Base-by-base conservation (phyloP, 1,140 invertebrate species). In the Chironomus tepperi region DNA sequence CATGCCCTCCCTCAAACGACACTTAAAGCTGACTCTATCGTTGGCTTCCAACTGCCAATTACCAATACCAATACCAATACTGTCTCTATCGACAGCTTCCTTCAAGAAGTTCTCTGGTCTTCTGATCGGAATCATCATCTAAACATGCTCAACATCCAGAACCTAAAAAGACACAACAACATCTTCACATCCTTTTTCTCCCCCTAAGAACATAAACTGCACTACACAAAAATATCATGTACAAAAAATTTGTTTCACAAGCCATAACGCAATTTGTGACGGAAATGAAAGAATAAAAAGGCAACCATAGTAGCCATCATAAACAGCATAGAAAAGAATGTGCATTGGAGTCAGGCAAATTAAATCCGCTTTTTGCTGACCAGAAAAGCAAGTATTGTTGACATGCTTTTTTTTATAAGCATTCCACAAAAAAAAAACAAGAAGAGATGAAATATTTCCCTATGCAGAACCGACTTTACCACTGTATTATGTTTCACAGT, bases 401-500 rank as follows among this genome's bases (percentile, higher is more conserved):
- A 57, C 47, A 57, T 12, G 47, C 47, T n/a, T 34, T 34, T 34
- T 34, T 34, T 34, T 34, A 1, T 34, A n/a, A 34, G 24, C 24
- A 34, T 2, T 34, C 24, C 24, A 34, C 24, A 34, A 5, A 34
- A 34, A 34, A 34, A 34, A 34, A 34, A 34, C 5, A 57, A n/a
- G 10, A 12, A 57, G 15, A 57, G 8, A 47, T 47, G 8, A 57
- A n/a, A 57, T 5, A 57, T 57, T 57, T n/a, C 3, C 12, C 47
- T 57, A 57, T 57, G 47, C 47, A n/a, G 47, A 34, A 34, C 24
- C 24, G 24, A 34, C 24, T 34, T 34, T 34, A n/a, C 47, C 47
- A 57, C 47, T n/a, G n/a, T 57, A n/a, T 57, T 57, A 57, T 57
- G 47, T 57, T 57, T 57, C 47, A 57, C 47, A 57, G 47, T 57